Conservation (phyloP, 1,140 invertebrate genomes). For the Camponotus floridanus region DNA sequence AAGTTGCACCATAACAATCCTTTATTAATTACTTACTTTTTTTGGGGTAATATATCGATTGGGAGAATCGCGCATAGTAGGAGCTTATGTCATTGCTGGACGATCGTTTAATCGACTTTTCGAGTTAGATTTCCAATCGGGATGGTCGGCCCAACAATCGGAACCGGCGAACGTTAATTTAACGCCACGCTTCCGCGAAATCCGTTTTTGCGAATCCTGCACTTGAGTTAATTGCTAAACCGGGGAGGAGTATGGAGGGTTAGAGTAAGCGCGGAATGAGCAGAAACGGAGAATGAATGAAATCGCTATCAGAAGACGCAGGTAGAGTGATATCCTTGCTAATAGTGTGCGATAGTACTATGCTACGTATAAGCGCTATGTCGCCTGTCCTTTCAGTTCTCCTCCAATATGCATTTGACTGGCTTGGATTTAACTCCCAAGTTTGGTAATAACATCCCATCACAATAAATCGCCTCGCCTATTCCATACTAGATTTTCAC, state of each 20-base stretch:
- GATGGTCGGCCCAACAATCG: slow-evolving; percentile 77
- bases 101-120: slow-evolving; percentile 80
- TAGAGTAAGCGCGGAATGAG: slow-evolving; percentile 29
- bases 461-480: slow-evolving; percentile 54
- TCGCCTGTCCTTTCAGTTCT: background rate
- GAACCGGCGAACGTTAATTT: slow-evolving; percentile 83
- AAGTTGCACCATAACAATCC: background rate
- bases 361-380: slow-evolving; percentile 9
- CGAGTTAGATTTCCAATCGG: slow-evolving; percentile 80
- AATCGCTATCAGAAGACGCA: slow-evolving; percentile 60
- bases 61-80: slow-evolving; percentile 29
- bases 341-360: slow-evolving; percentile 33
- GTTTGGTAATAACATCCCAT: slow-evolving; percentile 56
- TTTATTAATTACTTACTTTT: background rate
- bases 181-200: slow-evolving; percentile 83
- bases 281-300: slow-evolving; percentile 58
- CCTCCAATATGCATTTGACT: slow-evolving; percentile 14
- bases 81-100: slow-evolving; percentile 66
- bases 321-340: slow-evolving; percentile 39
- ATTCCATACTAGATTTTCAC: slow-evolving; percentile 62
- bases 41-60: background rate
- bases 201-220: slow-evolving; percentile 81
- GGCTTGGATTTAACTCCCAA: slow-evolving; percentile 36
- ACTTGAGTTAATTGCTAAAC: slow-evolving; percentile 79
- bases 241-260: slow-evolving; percentile 57